A percentile compares a stretch with the other conserved stretches of the same genome.
Conservation (phyloP, 2,888 invertebrate genomes). For the Nowickia ferox region DNA sequence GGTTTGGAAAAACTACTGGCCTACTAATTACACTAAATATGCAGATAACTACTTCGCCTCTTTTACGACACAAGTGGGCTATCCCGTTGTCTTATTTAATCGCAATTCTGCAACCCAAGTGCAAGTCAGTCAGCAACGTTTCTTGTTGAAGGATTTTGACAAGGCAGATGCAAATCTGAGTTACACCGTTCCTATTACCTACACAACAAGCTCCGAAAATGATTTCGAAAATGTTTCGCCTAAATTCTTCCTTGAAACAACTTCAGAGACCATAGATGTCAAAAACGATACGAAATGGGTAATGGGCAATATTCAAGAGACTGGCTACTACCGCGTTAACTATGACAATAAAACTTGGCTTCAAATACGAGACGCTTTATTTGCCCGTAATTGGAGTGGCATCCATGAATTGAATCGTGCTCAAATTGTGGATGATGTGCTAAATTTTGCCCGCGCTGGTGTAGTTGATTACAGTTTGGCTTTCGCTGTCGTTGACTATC, state of each 20-base stretch:
- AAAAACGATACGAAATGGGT: slow-evolving; percentile 75
- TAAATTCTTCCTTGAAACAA: slow-evolving; percentile 75
- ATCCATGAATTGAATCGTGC: slow-evolving; percentile 89
- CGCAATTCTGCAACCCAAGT: slow-evolving; percentile 79
- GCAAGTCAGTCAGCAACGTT: slow-evolving; percentile 78
- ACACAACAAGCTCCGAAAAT: slow-evolving; percentile 75
- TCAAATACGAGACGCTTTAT: slow-evolving; percentile 75
- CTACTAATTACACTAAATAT: slow-evolving; percentile 77
- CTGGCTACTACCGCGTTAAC: slow-evolving; percentile 86
- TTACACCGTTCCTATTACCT: slow-evolving; percentile 81
- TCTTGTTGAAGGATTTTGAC: slow-evolving; percentile 77
- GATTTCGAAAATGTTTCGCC: slow-evolving; percentile 76
- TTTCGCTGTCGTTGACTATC: slow-evolving; percentile 87
- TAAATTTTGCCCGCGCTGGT: slow-evolving; percentile 89
- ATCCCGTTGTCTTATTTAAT: slow-evolving; percentile 85
- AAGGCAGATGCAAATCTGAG: slow-evolving; percentile 72
- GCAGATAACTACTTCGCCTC: slow-evolving; percentile 81
- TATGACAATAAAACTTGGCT: slow-evolving; percentile 88
- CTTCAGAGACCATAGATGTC: slow-evolving; percentile 8
- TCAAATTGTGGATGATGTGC: slow-evolving; percentile 91
- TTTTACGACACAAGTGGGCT: slow-evolving; percentile 88
- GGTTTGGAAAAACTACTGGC: slow-evolving; percentile 81
- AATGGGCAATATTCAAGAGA: slow-evolving; percentile 81
- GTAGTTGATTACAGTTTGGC: slow-evolving; percentile 86
- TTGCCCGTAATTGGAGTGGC: slow-evolving; percentile 73